These are phyloP conservation scores for Stomatorhinus ivindoensis DNA, from an alignment of 2,113 vertebrate genomes.

Conservation along the genomic window DNA sequence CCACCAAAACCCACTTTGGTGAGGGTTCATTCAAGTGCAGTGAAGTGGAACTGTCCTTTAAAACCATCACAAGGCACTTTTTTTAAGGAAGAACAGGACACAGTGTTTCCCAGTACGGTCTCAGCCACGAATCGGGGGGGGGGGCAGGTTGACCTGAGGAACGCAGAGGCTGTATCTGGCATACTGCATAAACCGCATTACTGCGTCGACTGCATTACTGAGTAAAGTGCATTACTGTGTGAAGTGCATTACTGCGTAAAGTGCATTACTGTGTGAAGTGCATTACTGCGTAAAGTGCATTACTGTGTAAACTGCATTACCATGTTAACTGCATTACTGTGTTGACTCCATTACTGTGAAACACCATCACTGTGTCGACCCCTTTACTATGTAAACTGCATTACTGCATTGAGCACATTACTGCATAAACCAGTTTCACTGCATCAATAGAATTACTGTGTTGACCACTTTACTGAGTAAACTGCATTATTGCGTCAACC, in stretches of 20 bases:
- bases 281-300: background rate
- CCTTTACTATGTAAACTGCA: too few relatives aligned
- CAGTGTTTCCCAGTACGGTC: constrained; percentile 18
- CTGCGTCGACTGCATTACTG: background rate
- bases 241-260: background rate
- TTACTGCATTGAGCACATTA: background rate
- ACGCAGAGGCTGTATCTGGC: background rate
- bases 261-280: background rate
- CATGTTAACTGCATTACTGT: too few relatives aligned
- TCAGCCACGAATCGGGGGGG: constrained; percentile 3
- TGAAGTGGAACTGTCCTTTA: constrained; percentile 44
- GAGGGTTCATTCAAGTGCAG: constrained; percentile 45
- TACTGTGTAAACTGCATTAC: background rate
- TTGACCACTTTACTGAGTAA: too few relatives aligned
- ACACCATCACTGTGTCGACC: too few relatives aligned
- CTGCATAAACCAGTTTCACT: background rate
- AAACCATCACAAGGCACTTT: constrained; percentile 31
- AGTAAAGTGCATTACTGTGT: background rate
- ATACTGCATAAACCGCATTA: background rate
- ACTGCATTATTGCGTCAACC: background rate
- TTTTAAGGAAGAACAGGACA: constrained; percentile 33
- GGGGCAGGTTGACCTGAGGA: background rate
- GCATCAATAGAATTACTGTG: background rate
- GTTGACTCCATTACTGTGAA: background rate
- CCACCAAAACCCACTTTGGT: constrained; percentile 30